A percentile compares a stretch with the other conserved stretches of the same genome.
These are phyloP conservation scores for Leptinotarsa undecemlineata DNA, from an alignment of 1,140 invertebrate genomes.

Conservation along the genomic window DNA sequence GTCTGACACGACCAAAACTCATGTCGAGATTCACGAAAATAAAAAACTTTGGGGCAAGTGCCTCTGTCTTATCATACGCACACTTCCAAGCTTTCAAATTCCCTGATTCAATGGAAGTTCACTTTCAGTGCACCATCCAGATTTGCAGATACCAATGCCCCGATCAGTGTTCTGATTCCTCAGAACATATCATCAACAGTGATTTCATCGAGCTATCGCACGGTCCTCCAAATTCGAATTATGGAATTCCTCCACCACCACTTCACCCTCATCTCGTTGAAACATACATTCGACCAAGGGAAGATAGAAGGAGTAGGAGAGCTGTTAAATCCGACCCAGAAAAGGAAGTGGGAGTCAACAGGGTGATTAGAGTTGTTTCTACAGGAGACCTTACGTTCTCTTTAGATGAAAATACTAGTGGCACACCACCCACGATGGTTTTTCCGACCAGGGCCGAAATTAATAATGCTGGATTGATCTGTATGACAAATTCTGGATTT, in stretches of 20 bases:
- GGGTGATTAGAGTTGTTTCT: conserved; percentile 82
- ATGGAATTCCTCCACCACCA: conserved; percentile 65
- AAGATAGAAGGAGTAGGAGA: conserved; percentile 72
- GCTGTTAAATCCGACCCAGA: conserved; percentile 65
- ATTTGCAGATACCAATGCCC: conserved; percentile 92
- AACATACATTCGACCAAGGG: conserved; percentile 70
- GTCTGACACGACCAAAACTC: conserved; percentile 86
- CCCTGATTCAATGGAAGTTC: conserved; percentile 94
- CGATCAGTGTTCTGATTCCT: conserved; percentile 77
- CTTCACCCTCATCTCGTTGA: conserved; percentile 61
- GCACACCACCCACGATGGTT: conserved; percentile 68
- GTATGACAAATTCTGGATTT: conserved; percentile 90
- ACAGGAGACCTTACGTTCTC: conserved; percentile 83
- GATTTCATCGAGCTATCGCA: conserved; percentile 60
- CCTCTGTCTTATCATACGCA: conserved; percentile 88
- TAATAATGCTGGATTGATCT: conserved; percentile 68
- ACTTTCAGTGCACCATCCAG: conserved; percentile 95
- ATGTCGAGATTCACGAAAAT: conserved; percentile 95
- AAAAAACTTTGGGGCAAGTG: conserved; percentile 91
- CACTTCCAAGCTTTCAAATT: conserved; percentile 96
- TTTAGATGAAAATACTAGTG: conserved; percentile 65
- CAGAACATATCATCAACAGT: conserved; percentile 47
- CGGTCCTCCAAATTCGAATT: conserved; percentile 66
- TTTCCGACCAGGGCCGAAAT: conserved; percentile 65
- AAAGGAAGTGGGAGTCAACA: conserved; percentile 80